A percentile compares a stretch with the other conserved stretches of the same genome.
These are phyloP conservation scores for Danio jaintianensis DNA, from an alignment of 2,797 vertebrate genomes.

Conservation along the genomic window DNA sequence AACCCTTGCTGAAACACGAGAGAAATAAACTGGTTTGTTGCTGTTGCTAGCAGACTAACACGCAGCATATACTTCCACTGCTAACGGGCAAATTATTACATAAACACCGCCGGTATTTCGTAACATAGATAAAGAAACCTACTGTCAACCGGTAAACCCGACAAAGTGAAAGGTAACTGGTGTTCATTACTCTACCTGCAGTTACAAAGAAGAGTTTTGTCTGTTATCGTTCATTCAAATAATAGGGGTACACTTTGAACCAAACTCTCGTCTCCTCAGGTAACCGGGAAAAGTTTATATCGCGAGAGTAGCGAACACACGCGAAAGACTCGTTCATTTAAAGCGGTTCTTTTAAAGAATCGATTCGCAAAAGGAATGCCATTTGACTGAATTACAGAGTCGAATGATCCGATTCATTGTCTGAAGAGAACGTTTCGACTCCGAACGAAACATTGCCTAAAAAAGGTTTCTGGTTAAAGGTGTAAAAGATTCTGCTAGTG, in stretches of 20 bases:
- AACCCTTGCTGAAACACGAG: background rate
- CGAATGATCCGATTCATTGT: background rate
- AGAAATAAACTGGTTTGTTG: background rate
- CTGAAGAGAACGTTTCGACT: constrained; percentile 1
- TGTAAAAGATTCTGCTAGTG: background rate
- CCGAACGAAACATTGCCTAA: constrained; percentile 24
- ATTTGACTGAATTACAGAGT: background rate
- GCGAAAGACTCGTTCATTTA: constrained; percentile 20
- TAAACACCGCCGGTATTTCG: constrained; percentile 6
- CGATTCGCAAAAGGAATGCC: background rate
- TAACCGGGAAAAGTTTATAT: constrained; percentile 69
- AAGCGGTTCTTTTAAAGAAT: constrained; percentile 27
- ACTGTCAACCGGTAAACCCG: background rate
- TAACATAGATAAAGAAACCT: background rate
- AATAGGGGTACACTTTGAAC: constrained; percentile 58
- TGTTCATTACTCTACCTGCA: background rate
- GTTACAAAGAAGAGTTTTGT: background rate
- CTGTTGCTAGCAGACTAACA: constrained; percentile 14
- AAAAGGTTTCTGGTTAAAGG: constrained; percentile 27
- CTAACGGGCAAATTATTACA: constrained; percentile 24
- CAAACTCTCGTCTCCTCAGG: constrained; percentile 75
- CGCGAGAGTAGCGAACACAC: constrained; percentile 72
- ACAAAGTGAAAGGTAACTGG: background rate
- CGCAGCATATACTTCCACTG: background rate
- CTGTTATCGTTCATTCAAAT: constrained; percentile 46